Conservation (phyloP, 2,888 invertebrate species). For the Dryomyza anilis region DNA sequence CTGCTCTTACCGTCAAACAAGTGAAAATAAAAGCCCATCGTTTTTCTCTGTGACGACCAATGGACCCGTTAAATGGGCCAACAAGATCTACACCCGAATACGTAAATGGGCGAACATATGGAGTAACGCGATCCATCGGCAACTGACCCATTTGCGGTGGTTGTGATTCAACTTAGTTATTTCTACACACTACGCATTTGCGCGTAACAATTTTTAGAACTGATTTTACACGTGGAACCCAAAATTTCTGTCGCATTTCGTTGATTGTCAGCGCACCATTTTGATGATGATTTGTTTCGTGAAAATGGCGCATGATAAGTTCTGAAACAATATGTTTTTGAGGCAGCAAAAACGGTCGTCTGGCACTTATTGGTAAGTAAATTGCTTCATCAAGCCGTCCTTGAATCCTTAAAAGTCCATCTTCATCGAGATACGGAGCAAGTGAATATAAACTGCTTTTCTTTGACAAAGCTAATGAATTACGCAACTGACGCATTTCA, state of each 20-base stretch:
- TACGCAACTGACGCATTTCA: constrained; percentile 9
- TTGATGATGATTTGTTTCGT: constrained; percentile 22
- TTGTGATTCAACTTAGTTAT: constrained; percentile 10
- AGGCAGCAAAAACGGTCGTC: constrained; percentile 29
- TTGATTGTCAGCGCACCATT: constrained; percentile 17
- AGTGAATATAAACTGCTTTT: constrained; percentile 7
- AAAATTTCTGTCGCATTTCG: constrained; percentile 28
- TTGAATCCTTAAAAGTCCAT: constrained; percentile 14
- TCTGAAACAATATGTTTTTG: constrained; percentile 21
- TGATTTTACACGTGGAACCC: constrained; percentile 22
- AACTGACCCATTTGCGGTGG: constrained; percentile 29
- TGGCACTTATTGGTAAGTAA: constrained; percentile 14
- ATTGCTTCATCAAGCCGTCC: constrained; percentile 27
- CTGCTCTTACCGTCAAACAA: constrained; percentile 21
- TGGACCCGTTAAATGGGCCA: constrained; percentile 34
- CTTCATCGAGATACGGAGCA: constrained; percentile 25
- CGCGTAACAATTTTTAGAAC: constrained; percentile 5
- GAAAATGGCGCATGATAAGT: constrained; percentile 22
- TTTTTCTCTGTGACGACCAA: constrained; percentile 34
- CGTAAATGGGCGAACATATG: constrained; percentile 28
- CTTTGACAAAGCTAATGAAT: background rate
- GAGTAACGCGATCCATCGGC: constrained; percentile 26
- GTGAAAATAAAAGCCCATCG: constrained; percentile 28
- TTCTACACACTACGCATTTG: constrained; percentile 8
- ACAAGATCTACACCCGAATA: constrained; percentile 29